Evolutionary conservation across 2,888 invertebrate species (phyloP), one percentile per base, ranked within the genome.

Genomic region (Dimorphilus gyrociliatus): DNA sequence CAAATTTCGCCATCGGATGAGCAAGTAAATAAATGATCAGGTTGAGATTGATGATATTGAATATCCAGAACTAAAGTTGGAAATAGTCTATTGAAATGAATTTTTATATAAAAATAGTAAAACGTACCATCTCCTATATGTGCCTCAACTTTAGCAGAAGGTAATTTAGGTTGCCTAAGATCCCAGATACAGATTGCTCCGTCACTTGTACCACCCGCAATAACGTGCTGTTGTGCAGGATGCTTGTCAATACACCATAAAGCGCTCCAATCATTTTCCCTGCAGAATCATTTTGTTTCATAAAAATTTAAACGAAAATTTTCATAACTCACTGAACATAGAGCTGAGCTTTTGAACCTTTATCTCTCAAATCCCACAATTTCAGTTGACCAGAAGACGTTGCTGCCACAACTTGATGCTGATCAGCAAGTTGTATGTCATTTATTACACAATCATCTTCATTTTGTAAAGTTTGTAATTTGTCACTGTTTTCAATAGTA

Each of bases 121-220:
- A 17, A 42, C 50, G 41, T 42, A 56, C 55, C 46, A 25, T 50
- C 73, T 72, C 2, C 71, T 65, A 54, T 81, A 79, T 27, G 60
- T 10, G 81, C 84, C 33, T 74, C 78, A 2, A 86, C 65, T 39
- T 81, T 69, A 0, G 81, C 79, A 8, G 81, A 74, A 0, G 86
- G 85, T 53, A 74, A 80, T 3, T 74, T 73, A 34, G 80, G 77
- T 48, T 81, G 76, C 16, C 86, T 69, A 40, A 88, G 64, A 62
- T 88, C 88, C 85, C 86, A 88, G 2, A 85, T 74, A 0, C 81
- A 80, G 17, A 88, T 61, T 1, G 79, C 72, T 1, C 86, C 86
- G 40, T 82, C 80, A 48, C 82, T 48, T 1, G 78, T 78, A 18
- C 86, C 88, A 2, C 81, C 80, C 0, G 84, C 68, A 12, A 76